Base-by-base conservation (phyloP, 2,888 invertebrate species). In the Adela reaumurella region DNA sequence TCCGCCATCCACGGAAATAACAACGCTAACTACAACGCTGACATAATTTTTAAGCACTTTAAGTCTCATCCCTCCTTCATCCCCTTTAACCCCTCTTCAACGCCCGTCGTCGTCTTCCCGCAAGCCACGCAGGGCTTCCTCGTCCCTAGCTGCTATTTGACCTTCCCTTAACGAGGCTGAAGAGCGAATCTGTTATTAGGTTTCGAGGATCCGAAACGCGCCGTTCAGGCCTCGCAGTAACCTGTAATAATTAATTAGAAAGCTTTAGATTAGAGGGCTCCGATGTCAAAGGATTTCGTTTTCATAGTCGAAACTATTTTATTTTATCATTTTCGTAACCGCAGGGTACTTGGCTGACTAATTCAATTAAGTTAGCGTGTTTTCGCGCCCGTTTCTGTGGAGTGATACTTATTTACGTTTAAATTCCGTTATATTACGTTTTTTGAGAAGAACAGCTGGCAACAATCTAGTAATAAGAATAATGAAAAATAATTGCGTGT, bases 11-110 rank as follows among this genome's bases (percentile, higher is more conserved):
- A 35, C 35, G 35, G 35, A 35, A 35, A 35, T 35, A 35, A 35
- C 11, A 35, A 14, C 35, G 35, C 35, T 35, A 35, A 35, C 35
- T 35, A 35, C 35, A 35, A 35, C n/a, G 35, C 8, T 14, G 35
- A 14, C 35, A 35, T 35, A 35, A 35, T 35, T 35, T 35, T 35
- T 35, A 35, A 35, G 35, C 35, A 35, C 35, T 35, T 35, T 8
- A 8, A 14, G 45, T 48, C 51, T 46, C 46, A 46, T 53, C 52
- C 48, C 50, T 52, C 53, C 51, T 46, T 52, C 51, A 50, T 52
- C 43, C 53, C 50, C 46, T 20, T 28, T 47, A 49, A 43, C 46
- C 46, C 46, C 14, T 14, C 28, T 16, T 14, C 41, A 17, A 19
- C 41, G 41, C 45, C 46, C 24, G 29, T 35, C 19, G 42, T 19